phyloP scores from a whole-genome alignment of 2,797 vertebrate species.

The Acanthurus tractus region DNA sequence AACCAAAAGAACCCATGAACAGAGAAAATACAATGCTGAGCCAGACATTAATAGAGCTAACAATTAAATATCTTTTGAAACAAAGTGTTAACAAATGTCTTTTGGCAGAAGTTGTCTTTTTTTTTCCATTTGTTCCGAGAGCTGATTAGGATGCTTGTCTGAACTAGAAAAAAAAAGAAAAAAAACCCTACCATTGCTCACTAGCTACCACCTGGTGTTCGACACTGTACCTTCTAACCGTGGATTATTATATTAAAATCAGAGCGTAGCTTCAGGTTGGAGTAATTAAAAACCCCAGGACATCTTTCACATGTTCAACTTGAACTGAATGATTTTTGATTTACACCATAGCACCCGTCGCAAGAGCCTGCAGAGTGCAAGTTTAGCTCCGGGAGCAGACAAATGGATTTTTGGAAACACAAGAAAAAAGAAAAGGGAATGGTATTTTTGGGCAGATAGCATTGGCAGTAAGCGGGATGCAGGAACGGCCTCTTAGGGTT shows the following conservation, averaged over 20 bases:
- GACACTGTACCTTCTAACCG: slow-evolving; percentile 14
- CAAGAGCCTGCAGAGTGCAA: slow-evolving; percentile 11
- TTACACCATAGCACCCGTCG: slow-evolving; percentile 31
- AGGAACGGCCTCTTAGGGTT: slow-evolving; percentile 51
- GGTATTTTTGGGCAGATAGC: slow-evolving; percentile 59
- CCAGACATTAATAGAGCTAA: slow-evolving; percentile 1
- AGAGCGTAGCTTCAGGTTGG: slow-evolving; percentile 21
- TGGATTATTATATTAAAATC: slow-evolving; percentile 8
- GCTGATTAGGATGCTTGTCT: slow-evolving; percentile 7
- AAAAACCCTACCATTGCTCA: background rate
- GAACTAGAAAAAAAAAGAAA: background rate
- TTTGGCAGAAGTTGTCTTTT: slow-evolving; percentile 8
- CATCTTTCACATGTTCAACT: slow-evolving; percentile 29
- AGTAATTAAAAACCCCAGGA: slow-evolving; percentile 2
- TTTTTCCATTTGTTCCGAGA: slow-evolving; percentile 27
- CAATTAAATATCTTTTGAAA: slow-evolving; percentile 9
- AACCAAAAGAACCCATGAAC: background rate
- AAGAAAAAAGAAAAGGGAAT: slow-evolving; percentile 34
- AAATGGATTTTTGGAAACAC: slow-evolving; percentile 57
- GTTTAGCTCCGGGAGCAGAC: slow-evolving; percentile 43
- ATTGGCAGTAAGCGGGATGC: slow-evolving; percentile 60
- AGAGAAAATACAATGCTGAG: slow-evolving; percentile 1
- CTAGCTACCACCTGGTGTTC: slow-evolving; percentile 6
- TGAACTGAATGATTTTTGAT: slow-evolving; percentile 39
- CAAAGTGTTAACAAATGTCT: slow-evolving; percentile 6